Evolutionary conservation across 1,140 invertebrate species (phyloP).

Genomic region (Protaetia brevitarsis): DNA sequence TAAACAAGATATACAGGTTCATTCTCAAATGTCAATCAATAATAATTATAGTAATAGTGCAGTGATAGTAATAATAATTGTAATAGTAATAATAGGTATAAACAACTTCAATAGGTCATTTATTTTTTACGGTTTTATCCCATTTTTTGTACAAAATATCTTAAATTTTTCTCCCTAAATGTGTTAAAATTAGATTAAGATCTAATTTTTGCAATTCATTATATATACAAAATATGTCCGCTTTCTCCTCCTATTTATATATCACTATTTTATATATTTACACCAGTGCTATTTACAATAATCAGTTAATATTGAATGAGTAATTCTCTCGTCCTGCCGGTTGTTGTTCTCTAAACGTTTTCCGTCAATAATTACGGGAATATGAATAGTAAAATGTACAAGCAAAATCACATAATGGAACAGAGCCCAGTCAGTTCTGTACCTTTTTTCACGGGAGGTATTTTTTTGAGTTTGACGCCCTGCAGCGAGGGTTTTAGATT

Average conservation of each 20-base stretch:
- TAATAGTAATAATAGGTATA: not conserved
- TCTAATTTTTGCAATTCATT: not conserved
- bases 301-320: no score
- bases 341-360: no score
- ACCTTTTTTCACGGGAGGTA: conserved; percentile 69
- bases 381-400: no score
- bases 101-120: not conserved
- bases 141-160: not conserved
- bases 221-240: conserved; percentile 12
- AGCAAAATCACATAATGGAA: conserved; percentile 73
- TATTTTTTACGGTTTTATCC: no score
- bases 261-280: not conserved
- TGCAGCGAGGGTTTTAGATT: conserved; percentile 66
- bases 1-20: conserved; percentile 7
- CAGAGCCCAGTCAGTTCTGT: conserved; percentile 78
- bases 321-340: no score
- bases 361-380: no score
- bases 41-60: not conserved
- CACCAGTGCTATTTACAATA: conserved; percentile 5
- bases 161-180: not conserved
- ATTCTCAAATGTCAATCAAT: not conserved
- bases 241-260: not conserved
- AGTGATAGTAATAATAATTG: no score
- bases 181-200: not conserved
- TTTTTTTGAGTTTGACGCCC: conserved; percentile 63